Conservation (phyloP, 2,888 invertebrate species). For the Agrotis exclamationis region DNA sequence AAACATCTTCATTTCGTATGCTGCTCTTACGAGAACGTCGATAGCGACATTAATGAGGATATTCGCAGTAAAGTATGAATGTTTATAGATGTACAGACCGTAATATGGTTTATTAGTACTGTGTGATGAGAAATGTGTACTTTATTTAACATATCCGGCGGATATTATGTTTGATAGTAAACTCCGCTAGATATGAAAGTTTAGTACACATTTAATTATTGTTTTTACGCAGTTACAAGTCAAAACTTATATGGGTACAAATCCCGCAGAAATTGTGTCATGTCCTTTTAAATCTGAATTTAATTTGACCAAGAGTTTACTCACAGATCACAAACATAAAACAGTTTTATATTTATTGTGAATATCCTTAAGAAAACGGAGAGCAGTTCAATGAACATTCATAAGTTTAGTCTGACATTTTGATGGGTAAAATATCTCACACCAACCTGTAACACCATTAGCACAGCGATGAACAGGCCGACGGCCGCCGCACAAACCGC, state of each 20-base stretch:
- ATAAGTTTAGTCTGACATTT: too few relatives aligned
- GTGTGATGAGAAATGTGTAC: constrained; percentile 36
- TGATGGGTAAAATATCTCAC: neutral
- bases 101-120: constrained; percentile 55
- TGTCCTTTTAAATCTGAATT: neutral
- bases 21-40: constrained; percentile 47
- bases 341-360: too few relatives aligned
- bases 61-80: constrained; percentile 56
- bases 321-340: too few relatives aligned
- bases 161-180: neutral
- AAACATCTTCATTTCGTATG: constrained; percentile 51
- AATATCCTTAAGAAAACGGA: too few relatives aligned
- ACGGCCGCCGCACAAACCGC: constrained; percentile 94
- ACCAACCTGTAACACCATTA: constrained; percentile 94
- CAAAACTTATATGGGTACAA: neutral
- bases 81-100: constrained; percentile 51
- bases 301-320: neutral
- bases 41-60: constrained; percentile 54
- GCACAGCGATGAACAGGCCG: constrained; percentile 93
- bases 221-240: neutral
- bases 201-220: neutral
- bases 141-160: constrained; percentile 11
- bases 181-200: neutral
- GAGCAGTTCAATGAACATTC: too few relatives aligned
- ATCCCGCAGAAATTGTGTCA: neutral